These are phyloP conservation scores for Pteronotus mesoamericanus DNA, from an alignment of 2,797 vertebrate genomes.

Conservation along the genomic window DNA sequence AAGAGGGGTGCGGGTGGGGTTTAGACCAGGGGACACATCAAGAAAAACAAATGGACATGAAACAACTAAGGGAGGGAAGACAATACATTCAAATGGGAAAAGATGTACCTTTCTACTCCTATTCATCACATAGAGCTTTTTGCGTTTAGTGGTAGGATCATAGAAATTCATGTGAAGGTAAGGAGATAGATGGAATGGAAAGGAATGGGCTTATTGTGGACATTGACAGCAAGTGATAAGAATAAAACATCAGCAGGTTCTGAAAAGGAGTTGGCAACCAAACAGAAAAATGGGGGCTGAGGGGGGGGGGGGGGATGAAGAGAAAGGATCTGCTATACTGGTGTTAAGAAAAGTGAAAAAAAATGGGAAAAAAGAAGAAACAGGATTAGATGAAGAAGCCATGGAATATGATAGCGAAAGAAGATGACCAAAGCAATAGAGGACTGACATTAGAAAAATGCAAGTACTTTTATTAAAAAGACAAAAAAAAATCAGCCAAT, in stretches of 20 bases:
- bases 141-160: conserved; percentile 35
- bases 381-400: background rate
- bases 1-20: background rate
- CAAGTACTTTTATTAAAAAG: background rate
- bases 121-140: background rate
- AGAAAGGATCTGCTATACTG: background rate
- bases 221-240: conserved; percentile 45
- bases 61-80: background rate
- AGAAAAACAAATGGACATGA: background rate
- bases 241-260: conserved; percentile 49
- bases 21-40: background rate
- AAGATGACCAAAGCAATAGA: background rate
- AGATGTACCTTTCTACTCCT: background rate
- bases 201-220: conserved; percentile 45
- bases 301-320: background rate
- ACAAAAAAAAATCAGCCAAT: background rate
- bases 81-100: conserved; percentile 20
- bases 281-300: conserved; percentile 20
- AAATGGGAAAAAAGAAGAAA: background rate
- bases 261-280: background rate
- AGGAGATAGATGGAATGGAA: conserved; percentile 28
- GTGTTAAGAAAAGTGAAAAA: background rate
- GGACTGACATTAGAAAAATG: background rate
- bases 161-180: conserved; percentile 58
- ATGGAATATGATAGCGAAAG: background rate